These are phyloP conservation scores for Gorsachius goisagi DNA, from an alignment of 2,113 vertebrate genomes.

Conservation along the genomic window DNA sequence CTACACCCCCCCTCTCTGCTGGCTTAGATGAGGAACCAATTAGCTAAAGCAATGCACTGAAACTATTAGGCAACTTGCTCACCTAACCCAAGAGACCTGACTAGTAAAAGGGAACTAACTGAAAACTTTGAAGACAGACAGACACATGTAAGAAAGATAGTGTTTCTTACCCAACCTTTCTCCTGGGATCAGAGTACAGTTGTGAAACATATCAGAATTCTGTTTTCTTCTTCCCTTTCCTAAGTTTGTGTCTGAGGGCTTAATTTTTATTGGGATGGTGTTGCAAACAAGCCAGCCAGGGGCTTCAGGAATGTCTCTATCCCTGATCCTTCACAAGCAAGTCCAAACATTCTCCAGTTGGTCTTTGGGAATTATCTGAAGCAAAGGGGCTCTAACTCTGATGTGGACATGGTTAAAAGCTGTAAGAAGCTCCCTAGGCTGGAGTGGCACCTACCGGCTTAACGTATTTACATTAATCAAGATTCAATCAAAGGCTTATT, in stretches of 20 bases:
- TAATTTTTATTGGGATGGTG: conserved; percentile 61
- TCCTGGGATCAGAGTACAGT: not conserved
- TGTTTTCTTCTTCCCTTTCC: conserved; percentile 41
- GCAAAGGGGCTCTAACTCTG: not conserved
- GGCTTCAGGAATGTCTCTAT: conserved; percentile 33
- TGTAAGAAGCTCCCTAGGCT: conserved; percentile 22
- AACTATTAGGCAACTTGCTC: not conserved
- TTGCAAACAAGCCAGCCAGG: conserved; percentile 56
- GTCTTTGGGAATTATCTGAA: conserved; percentile 20
- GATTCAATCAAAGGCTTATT: conserved; percentile 53
- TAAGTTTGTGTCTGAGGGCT: conserved; percentile 38
- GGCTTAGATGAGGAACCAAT: not conserved
- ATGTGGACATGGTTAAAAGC: conserved; percentile 37
- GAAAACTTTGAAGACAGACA: not conserved
- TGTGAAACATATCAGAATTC: conserved; percentile 58
- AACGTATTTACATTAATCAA: conserved; percentile 43
- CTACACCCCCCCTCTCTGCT: not conserved
- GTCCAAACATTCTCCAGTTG: conserved; percentile 42
- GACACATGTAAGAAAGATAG: not conserved
- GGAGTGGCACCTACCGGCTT: conserved; percentile 53
- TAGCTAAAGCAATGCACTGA: not conserved
- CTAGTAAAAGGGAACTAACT: not conserved
- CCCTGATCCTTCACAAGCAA: not conserved
- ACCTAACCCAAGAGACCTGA: not conserved
- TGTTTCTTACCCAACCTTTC: conserved; percentile 37